Base-by-base conservation (phyloP, 2,888 invertebrate genomes). In the Liodrosophila aerea region DNA sequence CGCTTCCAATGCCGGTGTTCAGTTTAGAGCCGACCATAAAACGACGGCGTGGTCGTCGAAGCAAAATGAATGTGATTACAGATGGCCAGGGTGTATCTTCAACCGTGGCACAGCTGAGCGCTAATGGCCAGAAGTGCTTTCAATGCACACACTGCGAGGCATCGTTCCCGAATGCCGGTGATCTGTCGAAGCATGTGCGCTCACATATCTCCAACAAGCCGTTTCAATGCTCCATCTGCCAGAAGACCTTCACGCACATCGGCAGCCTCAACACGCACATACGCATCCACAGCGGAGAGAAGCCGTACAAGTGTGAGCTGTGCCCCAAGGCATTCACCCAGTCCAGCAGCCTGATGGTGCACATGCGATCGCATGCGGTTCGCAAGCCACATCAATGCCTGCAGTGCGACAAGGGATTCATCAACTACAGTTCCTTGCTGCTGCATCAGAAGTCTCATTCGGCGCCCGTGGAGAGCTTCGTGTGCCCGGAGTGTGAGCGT, bases 141-240 rank as follows among this genome's bases (percentile, higher is more conserved):
- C 90, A 90, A 57, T 90, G 89, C 59, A 77, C 88, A 0, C 89
- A 89, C 50, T 90, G 90, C 45, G 90, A 90, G 44, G 88, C 86
- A 0, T 89, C 89, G 3, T 90, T 89, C 54, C 87, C 82, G 2
- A 90, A 88, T 60, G 90, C 90, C 40, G 90, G 90, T 0, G 90
- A 90, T 73, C 78, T 90, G n/a, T 90, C 90, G 0, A 90, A 90
- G 63, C 90, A 90, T 49, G 90, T 90, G 2, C 88, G 90, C 1
- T 90, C 90, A 13, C 90, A 90, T 64, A 90, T 90, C 22, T 86
- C 88, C 11, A 90, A 90, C 54, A 90, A 90, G 64, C 90, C 90
- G 1, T 90, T 89, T 61, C 90, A 89, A 59, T 90, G 90, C 64
- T 88, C 88, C 7, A 90, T 90, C 40, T 90, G 90, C 64, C 86